Evolutionary conservation across 2,113 vertebrate species (phyloP).

Genomic region (Menidia beryllina): DNA sequence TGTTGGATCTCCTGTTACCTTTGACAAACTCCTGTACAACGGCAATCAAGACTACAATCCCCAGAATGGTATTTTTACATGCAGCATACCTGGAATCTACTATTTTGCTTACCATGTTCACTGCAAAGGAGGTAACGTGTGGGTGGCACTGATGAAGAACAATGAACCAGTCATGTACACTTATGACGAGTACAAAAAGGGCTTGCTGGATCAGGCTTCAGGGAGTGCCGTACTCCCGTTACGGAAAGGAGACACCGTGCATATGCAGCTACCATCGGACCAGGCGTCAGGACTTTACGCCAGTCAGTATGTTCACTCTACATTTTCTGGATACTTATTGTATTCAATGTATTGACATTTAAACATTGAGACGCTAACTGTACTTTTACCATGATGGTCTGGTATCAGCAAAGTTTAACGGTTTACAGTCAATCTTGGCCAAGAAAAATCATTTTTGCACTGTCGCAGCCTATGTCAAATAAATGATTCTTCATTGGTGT

Average conservation of each 20-base stretch:
- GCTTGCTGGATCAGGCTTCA: conserved; percentile 95
- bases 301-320: conserved; percentile 94
- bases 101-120: conserved; percentile 97
- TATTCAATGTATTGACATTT: conserved; percentile 89
- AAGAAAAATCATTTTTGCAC: not conserved
- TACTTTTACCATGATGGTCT: conserved; percentile 18
- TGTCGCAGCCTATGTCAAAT: not conserved
- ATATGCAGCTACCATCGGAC: conserved; percentile 94
- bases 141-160: conserved; percentile 97
- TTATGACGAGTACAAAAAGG: conserved; percentile 97
- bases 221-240: conserved; percentile 94
- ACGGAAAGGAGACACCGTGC: conserved; percentile 89
- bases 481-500: not conserved
- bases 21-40: conserved; percentile 95
- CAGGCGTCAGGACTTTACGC: conserved; percentile 97
- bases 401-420: not conserved
- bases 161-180: conserved; percentile 98
- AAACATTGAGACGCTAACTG: conserved; percentile 8
- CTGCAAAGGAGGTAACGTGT: conserved; percentile 96
- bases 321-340: conserved; percentile 97
- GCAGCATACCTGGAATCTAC: conserved; percentile 93
- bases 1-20: conserved; percentile 91
- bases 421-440: conserved; percentile 17
- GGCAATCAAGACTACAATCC: conserved; percentile 96
- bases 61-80: conserved; percentile 94